A percentile compares a stretch with the other conserved stretches of the same genome.
These are phyloP conservation scores for Rhagoletis zephyria DNA, from an alignment of 1,140 invertebrate species.

Conservation along the genomic window DNA sequence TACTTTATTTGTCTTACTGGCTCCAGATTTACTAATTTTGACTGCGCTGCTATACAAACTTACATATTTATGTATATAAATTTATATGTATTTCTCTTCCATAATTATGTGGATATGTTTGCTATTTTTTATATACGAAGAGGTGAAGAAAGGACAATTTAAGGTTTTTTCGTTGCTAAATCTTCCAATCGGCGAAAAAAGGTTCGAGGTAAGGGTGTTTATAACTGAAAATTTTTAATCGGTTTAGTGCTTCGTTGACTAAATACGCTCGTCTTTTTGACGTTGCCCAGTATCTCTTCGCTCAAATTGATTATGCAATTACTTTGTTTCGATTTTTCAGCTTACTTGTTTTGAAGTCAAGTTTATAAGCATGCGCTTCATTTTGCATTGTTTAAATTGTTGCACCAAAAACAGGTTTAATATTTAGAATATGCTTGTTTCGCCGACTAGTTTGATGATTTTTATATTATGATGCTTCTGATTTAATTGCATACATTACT, in stretches of 20 bases:
- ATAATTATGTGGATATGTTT: background rate
- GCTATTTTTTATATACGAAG: conserved; percentile 27
- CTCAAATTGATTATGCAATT: background rate
- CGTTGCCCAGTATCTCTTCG: background rate
- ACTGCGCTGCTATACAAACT: background rate
- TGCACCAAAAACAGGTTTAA: background rate
- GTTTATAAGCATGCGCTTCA: background rate
- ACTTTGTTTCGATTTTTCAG: background rate
- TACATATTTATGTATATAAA: background rate
- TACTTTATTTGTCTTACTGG: background rate
- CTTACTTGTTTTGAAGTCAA: background rate
- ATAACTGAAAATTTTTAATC: conserved; percentile 7
- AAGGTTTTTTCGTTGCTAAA: background rate
- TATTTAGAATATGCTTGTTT: background rate
- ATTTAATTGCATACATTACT: too few relatives aligned
- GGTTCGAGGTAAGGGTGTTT: background rate
- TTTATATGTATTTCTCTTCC: background rate
- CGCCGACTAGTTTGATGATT: too few relatives aligned
- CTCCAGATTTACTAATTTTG: background rate
- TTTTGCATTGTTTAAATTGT: background rate
- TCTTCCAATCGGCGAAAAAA: too few relatives aligned
- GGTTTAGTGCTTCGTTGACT: background rate
- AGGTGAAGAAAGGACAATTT: background rate
- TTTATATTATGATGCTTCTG: too few relatives aligned
- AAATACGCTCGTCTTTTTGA: background rate